Evolutionary conservation across 2,797 vertebrate species (phyloP).

Genomic region (Pseudochirops cupreus): DNA sequence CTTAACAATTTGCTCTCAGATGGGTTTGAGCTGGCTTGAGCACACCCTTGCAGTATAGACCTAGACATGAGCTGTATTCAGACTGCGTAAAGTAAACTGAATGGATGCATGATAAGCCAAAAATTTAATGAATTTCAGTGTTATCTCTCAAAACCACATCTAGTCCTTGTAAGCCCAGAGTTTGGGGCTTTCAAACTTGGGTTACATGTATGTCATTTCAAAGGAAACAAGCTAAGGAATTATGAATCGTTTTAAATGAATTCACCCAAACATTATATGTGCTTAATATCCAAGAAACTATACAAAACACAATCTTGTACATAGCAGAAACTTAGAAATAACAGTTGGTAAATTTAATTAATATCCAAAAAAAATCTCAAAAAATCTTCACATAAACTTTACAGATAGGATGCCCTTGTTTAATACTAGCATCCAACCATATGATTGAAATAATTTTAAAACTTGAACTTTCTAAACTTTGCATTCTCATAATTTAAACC

Average conservation of each 20-base stretch:
- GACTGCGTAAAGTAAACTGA: not conserved
- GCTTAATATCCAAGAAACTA: conserved; percentile 20
- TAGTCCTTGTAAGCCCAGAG: too few relatives aligned
- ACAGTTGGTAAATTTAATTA: too few relatives aligned
- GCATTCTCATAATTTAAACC: not conserved
- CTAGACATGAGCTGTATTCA: not conserved
- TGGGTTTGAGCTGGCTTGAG: not conserved
- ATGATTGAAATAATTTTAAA: conserved; percentile 11
- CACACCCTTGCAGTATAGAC: not conserved
- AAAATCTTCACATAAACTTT: too few relatives aligned
- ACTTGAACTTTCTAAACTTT: not conserved
- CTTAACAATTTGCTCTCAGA: too few relatives aligned
- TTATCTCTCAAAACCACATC: too few relatives aligned
- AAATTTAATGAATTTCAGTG: not conserved
- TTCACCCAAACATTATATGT: conserved; percentile 16
- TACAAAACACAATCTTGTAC: not conserved
- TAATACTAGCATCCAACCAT: not conserved
- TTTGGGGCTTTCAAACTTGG: too few relatives aligned
- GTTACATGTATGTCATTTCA: conserved; percentile 13
- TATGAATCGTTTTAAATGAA: not conserved
- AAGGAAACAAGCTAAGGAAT: not conserved
- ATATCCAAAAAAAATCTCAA: too few relatives aligned
- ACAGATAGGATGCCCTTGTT: not conserved
- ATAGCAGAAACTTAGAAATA: too few relatives aligned
- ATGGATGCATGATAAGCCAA: not conserved